phyloP scores from a whole-genome alignment of 2,888 invertebrate genomes.

The Zaprionus obscuricornis region DNA sequence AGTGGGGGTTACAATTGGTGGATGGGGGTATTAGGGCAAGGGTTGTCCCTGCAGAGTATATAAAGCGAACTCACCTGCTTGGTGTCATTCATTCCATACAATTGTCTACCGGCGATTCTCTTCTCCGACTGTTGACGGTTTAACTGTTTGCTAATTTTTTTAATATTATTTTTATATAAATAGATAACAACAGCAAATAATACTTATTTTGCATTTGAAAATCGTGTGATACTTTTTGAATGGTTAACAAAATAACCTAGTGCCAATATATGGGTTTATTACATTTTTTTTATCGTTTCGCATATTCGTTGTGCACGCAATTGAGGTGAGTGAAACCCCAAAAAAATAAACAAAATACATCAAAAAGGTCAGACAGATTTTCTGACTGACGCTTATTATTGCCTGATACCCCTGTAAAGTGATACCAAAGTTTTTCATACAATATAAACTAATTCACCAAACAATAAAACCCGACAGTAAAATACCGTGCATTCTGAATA shows the following conservation, averaged over 20 bases:
- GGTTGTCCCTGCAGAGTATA: conserved; percentile 62
- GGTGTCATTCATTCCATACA: conserved; percentile 72
- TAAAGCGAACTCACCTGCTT: conserved; percentile 73
- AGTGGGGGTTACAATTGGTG: conserved; percentile 26
- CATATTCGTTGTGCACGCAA: conserved; percentile 17
- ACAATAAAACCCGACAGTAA: too few relatives aligned
- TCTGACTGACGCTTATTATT: too few relatives aligned
- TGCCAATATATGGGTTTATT: conserved; percentile 29
- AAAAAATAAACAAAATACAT: not conserved
- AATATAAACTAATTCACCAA: too few relatives aligned
- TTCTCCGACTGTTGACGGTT: conserved; percentile 3
- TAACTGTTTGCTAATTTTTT: conserved; percentile 10
- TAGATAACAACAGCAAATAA: conserved; percentile 54
- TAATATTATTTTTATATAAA: conserved; percentile 14
- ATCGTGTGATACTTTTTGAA: conserved; percentile 66
- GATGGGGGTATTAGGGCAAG: conserved; percentile 17
- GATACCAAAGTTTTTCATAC: conserved; percentile 8
- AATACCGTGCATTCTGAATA: too few relatives aligned
- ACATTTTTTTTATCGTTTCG: conserved; percentile 30
- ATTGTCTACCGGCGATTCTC: conserved; percentile 40
- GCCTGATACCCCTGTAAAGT: not conserved
- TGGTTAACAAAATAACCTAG: conserved; percentile 41
- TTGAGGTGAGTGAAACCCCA: conserved; percentile 56
- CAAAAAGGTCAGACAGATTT: not conserved
- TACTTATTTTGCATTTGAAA: conserved; percentile 75